Base-by-base conservation (phyloP, 2,113 vertebrate genomes). In the Phylloscopus trochilus region DNA sequence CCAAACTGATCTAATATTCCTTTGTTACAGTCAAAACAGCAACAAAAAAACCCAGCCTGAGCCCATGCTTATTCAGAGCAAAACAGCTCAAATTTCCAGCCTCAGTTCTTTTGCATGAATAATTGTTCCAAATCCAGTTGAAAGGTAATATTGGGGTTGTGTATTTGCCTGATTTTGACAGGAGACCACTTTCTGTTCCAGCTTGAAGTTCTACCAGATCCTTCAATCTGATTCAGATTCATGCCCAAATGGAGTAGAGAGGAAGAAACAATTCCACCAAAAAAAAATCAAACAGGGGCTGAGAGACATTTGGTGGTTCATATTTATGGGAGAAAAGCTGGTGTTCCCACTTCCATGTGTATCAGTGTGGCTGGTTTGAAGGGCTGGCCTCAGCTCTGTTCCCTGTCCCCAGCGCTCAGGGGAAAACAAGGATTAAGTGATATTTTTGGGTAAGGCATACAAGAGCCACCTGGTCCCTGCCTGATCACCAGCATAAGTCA, bases 381-480 rank as follows among this genome's bases (percentile, higher is more conserved):
- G 70, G 58, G 6, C 58, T 69, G 74, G 49, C 33, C 46, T 89
- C 74, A 60, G 75, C 67, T 69, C 91, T 82, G 58, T 51, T 92
- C 66, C 56, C 53, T 51, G 73, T 47, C 62, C 60, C 19, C 16
- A 18, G 41, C 20, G 58, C 93, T 90, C 89, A 47, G 39, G 84
- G 75, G 63, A 85, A 87, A 87, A 92, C 63, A 76, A 89, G 67
- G 87, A 95, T 95, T 94, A 94, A 92, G 55, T 58, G 70, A 85
- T 95, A 91, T 94, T 94, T 92, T 93, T 91, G 87, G 89, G 95
- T 92, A 95, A 91, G 81, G 37, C 67, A 13, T 74, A 69, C 47
- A 66, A 87, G 55, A 76, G 66, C 89, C 93, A 96, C 89, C 91
- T 95, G 91, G 87, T 85, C 89, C 74, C 58, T 85, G 78, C 70